Percentiles rank a stretch among this genome's conserved stretches.
Conservation (phyloP, 2,888 invertebrate species). For the Plebejus melissa region DNA sequence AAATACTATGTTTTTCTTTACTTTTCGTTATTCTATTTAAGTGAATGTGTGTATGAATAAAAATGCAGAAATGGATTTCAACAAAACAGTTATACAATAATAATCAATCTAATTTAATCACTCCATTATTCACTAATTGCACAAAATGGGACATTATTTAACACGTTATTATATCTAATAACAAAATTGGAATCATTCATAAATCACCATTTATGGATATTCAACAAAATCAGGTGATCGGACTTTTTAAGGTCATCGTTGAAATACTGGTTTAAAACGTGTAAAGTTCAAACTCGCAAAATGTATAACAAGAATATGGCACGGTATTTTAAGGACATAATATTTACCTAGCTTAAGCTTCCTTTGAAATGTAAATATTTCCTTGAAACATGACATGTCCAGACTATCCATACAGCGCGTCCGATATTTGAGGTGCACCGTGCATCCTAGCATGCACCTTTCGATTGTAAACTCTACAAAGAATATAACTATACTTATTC, state of each 20-base stretch:
- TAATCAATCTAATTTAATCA: too few relatives aligned
- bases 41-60: too few relatives aligned
- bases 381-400: constrained; percentile 5
- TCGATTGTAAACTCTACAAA: not conserved
- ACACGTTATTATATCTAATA: not conserved
- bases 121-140: too few relatives aligned
- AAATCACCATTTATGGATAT: too few relatives aligned
- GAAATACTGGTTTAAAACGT: not conserved
- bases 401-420: not conserved
- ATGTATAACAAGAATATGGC: not conserved
- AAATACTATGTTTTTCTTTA: too few relatives aligned
- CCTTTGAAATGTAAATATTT: constrained; percentile 2
- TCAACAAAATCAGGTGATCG: not conserved
- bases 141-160: not conserved
- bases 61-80: too few relatives aligned
- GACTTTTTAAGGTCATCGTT: not conserved
- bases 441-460: not conserved
- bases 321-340: not conserved
- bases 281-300: not conserved
- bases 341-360: not conserved
- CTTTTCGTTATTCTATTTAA: too few relatives aligned
- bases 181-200: too few relatives aligned
- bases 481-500: not conserved
- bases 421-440: not conserved
- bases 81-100: too few relatives aligned